Evolutionary conservation across 2,113 vertebrate genomes (phyloP), one percentile per base, ranked within the genome.

Genomic region (Gavialis gangeticus): DNA sequence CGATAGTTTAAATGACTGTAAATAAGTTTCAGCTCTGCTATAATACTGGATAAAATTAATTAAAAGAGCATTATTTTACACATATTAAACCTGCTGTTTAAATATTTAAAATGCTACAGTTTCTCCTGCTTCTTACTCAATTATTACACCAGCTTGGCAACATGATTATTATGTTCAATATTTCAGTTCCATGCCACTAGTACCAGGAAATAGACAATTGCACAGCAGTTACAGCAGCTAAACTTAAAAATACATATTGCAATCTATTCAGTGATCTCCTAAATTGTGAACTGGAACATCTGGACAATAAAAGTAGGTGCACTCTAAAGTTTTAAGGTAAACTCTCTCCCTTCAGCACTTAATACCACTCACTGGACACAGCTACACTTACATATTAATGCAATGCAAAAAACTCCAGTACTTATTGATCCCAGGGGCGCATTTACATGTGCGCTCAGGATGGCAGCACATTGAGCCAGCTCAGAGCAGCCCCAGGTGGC

Each of bases 241-340:
- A 25, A 19, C 56, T 75, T 24, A 27, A 18, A 89, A 91, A 69
- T 4, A 21, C 71, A 80, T 89, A 77, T 22, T 75, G 91, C 13
- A 75, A 55, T 4, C 75, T 84, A 46, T 25, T 59, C n/a, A 82
- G 82, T 5, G 30, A 55, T 10, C 89, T 79, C 67, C 87, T 69
- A 91, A 83, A 10, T 15, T 54, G 16, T 4, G 4, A 86, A 62
- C 6, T 80, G 24, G 58, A 62, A n/a, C 54, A 34, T 8, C 58
- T 30, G 25, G 0, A 0, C 12, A 25, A 79, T 69, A 2, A 0
- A 15, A 58, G n/a, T 8, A 0, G 1, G 46, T 76, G 46, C 46
- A 46, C 46, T 46, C 46, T 46, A 46, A 46, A 9, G 46, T 46
- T 46, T 46, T 46, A 46, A 9, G 46, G 46, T 46, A 46, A 46